These are phyloP conservation scores for Arrhopalites spinosus DNA, from an alignment of 2,888 invertebrate species.

Conservation along the genomic window DNA sequence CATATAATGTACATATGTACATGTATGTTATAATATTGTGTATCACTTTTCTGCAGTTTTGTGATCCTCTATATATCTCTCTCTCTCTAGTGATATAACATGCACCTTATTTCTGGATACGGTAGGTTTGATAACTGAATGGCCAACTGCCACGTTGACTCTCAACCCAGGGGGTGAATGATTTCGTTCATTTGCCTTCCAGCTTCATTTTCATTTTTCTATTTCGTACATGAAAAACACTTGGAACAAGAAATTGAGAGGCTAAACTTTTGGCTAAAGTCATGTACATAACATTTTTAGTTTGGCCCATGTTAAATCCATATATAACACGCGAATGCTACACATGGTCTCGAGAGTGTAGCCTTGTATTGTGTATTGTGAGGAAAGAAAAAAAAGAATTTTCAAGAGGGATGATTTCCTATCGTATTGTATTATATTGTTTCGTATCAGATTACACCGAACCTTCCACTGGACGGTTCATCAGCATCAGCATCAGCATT, in stretches of 20 bases:
- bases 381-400: not conserved
- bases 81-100: not conserved
- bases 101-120: not conserved
- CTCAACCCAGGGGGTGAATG: constrained; percentile 50
- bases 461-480: constrained; percentile 6
- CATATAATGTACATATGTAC: no score
- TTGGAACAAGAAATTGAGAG: constrained; percentile 18
- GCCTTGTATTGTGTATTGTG: not conserved
- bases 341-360: constrained; percentile 15
- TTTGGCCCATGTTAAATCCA: constrained; percentile 1
- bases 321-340: not conserved
- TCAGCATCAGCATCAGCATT: constrained; percentile 28
- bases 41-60: constrained; percentile 1
- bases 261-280: constrained; percentile 2
- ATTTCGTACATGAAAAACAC: constrained; percentile 23
- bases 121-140: not conserved
- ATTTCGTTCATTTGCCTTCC: constrained; percentile 35
- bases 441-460: constrained; percentile 34
- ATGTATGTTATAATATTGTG: not conserved
- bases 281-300: no score
- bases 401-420: constrained; percentile 21
- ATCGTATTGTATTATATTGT: constrained; percentile 13
- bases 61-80: not conserved
- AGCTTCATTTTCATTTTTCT: constrained; percentile 25
- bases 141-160: constrained; percentile 49